phyloP scores from a whole-genome alignment of 2,113 vertebrate genomes.

The Toxotes chatareus region DNA sequence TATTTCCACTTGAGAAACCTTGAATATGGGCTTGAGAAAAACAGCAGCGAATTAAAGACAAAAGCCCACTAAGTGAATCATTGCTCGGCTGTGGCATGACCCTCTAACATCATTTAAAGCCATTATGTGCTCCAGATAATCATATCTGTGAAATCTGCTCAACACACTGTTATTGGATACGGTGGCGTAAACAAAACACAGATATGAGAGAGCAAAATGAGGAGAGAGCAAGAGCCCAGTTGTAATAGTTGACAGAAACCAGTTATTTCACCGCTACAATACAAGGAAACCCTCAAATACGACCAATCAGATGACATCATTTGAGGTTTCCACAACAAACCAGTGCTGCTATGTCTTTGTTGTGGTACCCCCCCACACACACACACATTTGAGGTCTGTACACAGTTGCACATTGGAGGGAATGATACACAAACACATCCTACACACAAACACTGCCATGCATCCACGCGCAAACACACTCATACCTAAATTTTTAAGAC shows the following conservation, averaged over 20 bases:
- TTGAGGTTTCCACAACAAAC: slow-evolving; percentile 50
- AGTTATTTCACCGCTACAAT: slow-evolving; percentile 39
- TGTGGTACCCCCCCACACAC: slow-evolving; percentile 35
- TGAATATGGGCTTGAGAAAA: slow-evolving; percentile 7
- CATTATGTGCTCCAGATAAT: slow-evolving; percentile 30
- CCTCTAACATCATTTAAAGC: slow-evolving; percentile 45
- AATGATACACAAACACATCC: slow-evolving; percentile 6
- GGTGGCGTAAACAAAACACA: slow-evolving; percentile 38
- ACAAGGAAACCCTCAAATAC: slow-evolving; percentile 40
- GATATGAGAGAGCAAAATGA: slow-evolving; percentile 7
- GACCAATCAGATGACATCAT: slow-evolving; percentile 61
- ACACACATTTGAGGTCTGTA: slow-evolving; percentile 20
- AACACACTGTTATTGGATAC: slow-evolving; percentile 51
- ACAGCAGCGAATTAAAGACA: slow-evolving; percentile 23
- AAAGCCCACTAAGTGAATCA: slow-evolving; percentile 42
- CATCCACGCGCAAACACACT: slow-evolving; percentile 44
- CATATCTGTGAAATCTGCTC: slow-evolving; percentile 28
- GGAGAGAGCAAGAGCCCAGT: slow-evolving; percentile 2
- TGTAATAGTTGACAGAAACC: slow-evolving; percentile 32
- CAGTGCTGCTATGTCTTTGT: slow-evolving; percentile 30
- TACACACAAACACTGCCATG: slow-evolving; percentile 40
- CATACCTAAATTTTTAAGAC: slow-evolving; percentile 37
- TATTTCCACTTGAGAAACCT: slow-evolving; percentile 26
- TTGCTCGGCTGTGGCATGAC: slow-evolving; percentile 24
- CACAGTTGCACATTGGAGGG: slow-evolving; percentile 8